Evolutionary conservation across 2,797 vertebrate species (phyloP).

Genomic region (Chiloscyllium punctatum): DNA sequence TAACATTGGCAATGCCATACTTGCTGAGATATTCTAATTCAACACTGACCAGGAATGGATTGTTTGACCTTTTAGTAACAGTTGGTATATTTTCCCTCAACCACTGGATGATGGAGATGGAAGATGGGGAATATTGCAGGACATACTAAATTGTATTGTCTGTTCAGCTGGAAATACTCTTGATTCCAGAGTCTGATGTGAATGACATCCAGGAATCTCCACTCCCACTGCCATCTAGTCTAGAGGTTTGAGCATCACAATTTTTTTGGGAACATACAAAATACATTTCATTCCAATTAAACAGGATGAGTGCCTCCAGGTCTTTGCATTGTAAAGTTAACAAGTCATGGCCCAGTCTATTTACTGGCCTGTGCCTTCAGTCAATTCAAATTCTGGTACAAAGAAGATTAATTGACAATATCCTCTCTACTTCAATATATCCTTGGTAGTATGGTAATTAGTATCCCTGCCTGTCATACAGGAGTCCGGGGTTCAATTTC

Average conservation of each 20-base stretch:
- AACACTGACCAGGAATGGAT: neutral
- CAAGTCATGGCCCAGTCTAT: neutral
- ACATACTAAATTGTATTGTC: neutral
- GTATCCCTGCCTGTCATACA: too few relatives aligned
- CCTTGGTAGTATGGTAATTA: too few relatives aligned
- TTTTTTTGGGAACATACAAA: neutral
- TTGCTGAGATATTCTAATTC: neutral
- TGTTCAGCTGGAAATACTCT: neutral
- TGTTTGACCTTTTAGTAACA: neutral
- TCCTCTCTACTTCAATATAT: neutral
- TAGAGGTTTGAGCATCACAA: neutral
- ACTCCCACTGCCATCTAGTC: neutral
- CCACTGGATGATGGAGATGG: neutral
- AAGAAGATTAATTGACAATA: neutral
- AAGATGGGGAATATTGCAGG: neutral
- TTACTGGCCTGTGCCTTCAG: neutral
- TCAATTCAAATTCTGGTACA: neutral
- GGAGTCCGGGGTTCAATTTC: too few relatives aligned
- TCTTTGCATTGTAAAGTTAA: neutral
- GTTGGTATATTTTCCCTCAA: neutral
- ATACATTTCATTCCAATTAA: neutral
- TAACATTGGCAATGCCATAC: neutral
- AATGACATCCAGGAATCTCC: neutral
- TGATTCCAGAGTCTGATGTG: neutral
- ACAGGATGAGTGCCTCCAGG: neutral